These are phyloP conservation scores for Nanorana parkeri DNA, from an alignment of 2,113 vertebrate species.

Conservation along the genomic window DNA sequence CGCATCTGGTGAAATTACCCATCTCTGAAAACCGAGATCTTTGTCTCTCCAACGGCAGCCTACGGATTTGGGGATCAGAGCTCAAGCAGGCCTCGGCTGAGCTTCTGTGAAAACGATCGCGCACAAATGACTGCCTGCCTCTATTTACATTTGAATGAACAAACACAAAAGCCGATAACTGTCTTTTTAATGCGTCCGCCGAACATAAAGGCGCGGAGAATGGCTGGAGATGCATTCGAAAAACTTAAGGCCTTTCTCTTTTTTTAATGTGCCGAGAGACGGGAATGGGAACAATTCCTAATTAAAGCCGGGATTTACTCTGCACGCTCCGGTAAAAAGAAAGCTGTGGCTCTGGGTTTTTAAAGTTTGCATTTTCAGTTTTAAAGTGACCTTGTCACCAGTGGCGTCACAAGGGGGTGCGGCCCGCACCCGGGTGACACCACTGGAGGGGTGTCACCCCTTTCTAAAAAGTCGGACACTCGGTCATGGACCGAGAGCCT, in stretches of 20 bases:
- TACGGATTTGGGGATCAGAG: not conserved
- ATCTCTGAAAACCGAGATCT: not conserved
- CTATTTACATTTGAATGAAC: conserved; percentile 32
- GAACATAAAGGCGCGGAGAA: not conserved
- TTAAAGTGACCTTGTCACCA: too few species aligned
- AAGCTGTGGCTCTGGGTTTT: too few species aligned
- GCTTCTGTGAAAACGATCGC: not conserved
- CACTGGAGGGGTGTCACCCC: too few species aligned
- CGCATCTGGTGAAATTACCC: conserved; percentile 2
- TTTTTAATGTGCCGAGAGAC: too few species aligned
- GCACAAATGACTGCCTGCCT: not conserved
- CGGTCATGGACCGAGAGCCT: too few species aligned
- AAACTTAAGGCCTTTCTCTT: too few species aligned
- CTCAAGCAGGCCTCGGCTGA: not conserved
- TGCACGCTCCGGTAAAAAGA: too few species aligned
- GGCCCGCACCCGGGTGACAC: too few species aligned
- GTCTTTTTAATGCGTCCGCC: not conserved
- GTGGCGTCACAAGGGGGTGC: too few species aligned
- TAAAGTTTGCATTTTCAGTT: too few species aligned
- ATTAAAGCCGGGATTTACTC: not conserved
- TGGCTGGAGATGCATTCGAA: not conserved
- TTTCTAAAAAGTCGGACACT: too few species aligned
- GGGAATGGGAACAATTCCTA: not conserved
- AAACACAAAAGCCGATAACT: conserved; percentile 30
- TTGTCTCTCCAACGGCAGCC: conserved; percentile 27